Evolutionary conservation across 2,888 invertebrate genomes (phyloP).

Genomic region (Drosophila subsilvestris): DNA sequence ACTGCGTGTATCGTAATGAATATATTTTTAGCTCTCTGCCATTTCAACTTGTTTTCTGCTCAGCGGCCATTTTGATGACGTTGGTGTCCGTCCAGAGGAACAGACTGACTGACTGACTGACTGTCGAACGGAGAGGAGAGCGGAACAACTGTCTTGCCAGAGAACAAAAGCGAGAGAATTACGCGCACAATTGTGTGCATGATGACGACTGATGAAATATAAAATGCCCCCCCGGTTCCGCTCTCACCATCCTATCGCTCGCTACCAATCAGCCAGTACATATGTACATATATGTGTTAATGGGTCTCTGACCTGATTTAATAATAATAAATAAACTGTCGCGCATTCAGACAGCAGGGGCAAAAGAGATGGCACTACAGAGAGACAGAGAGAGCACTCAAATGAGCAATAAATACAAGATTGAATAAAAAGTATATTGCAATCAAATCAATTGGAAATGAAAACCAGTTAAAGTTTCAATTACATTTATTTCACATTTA

Average conservation of each 20-base stretch:
- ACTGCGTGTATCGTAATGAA: constrained; percentile 29
- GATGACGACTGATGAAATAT: constrained; percentile 53
- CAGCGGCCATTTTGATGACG: constrained; percentile 71
- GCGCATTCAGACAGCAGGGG: constrained; percentile 2
- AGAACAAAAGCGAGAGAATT: constrained; percentile 5
- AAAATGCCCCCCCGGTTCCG: constrained; percentile 13
- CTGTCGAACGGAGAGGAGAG: constrained; percentile 10
- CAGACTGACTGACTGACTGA: constrained; percentile 30
- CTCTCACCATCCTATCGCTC: background rate
- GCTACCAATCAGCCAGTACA: background rate
- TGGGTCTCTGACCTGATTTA: constrained; percentile 83
- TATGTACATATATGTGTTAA: constrained; percentile 74
- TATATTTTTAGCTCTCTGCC: constrained; percentile 29
- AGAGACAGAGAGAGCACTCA: constrained; percentile 1
- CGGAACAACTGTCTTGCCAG: constrained; percentile 40
- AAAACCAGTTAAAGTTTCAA: constrained; percentile 2
- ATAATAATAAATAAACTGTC: constrained; percentile 74
- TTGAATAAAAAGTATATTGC: constrained; percentile 4
- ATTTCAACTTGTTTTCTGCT: constrained; percentile 44
- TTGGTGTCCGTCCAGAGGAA: constrained; percentile 1
- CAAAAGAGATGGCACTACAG: background rate
- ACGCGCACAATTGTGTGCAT: constrained; percentile 32
- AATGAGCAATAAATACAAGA: constrained; percentile 43
- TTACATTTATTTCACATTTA: constrained; percentile 20
- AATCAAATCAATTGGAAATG: constrained; percentile 13